Evolutionary conservation across 2,797 vertebrate genomes (phyloP), one percentile per base, ranked within the genome.

Genomic region (Nannoperca obscura): DNA sequence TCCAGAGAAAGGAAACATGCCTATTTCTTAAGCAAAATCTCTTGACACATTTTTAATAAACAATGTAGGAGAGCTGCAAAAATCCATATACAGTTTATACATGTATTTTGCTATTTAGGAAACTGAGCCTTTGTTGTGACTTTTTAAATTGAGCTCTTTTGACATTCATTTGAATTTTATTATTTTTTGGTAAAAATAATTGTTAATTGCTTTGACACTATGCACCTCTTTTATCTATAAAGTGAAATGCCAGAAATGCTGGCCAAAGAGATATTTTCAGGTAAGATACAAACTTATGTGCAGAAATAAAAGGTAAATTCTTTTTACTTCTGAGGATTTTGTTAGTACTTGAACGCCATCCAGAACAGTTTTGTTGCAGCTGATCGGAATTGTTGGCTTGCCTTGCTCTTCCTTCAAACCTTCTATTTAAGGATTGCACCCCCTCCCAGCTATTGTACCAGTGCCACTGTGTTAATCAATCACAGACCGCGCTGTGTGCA

Each of bases 391-490:
- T 95, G 93, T 93, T 91, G 88, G 93, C 93, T 94, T 84, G 87
- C 71, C 73, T 84, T 80, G 74, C 70, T 80, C 83, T 89, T 64
- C 77, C 87, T 90, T 93, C 79, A 95, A 92, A 91, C 89, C 85
- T 92, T 89, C 90, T 93, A 93, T 95, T 95, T 95, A 95, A 93
- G 92, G 89, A 84, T 92, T 87, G 86, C 92, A 93, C 86, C 89
- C 86, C 88, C 91, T 92, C 88, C n/a, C 49, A 92, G 86, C 92
- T 93, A 95, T 95, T 96, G 93, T 95, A 90, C 91, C 93, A 91
- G 91, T 95, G 94, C 93, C 94, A 95, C 92, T 88, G 86, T 88
- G 88, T 90, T 94, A 94, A 95, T 96, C 93, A 95, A 95, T 96
- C 94, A 95, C 90, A 90, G 86, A 93, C 87, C 86, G 81, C 87